phyloP scores from a whole-genome alignment of 37 sponge, comb jelly and placozoan genomes.

The Hormiphora californensis region DNA sequence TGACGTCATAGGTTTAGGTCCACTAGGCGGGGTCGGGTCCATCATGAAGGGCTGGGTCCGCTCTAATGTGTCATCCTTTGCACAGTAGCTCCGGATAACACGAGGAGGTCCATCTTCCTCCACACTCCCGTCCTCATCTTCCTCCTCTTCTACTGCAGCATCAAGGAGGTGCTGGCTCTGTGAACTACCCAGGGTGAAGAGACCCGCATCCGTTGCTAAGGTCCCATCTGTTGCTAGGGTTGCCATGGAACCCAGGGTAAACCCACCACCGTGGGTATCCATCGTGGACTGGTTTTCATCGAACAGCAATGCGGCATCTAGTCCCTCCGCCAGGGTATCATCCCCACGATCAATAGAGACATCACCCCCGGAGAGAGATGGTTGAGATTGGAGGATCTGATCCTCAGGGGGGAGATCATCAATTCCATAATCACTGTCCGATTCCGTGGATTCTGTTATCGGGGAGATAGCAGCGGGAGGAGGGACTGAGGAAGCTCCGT shows the following conservation, averaged over 20 bases:
- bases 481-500: neutral
- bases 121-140: neutral
- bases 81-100: no score
- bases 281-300: slow-evolving; percentile 2
- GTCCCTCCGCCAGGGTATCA: neutral
- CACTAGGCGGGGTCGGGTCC: neutral
- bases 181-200: neutral
- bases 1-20: no score
- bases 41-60: neutral
- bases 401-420: slow-evolving; percentile 33
- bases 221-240: no score
- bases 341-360: slow-evolving; percentile 22
- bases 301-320: neutral
- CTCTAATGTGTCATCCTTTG: no score
- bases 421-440: slow-evolving; percentile 52
- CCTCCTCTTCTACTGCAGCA: neutral
- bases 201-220: no score
- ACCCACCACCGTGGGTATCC: no score
- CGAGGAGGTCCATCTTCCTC: neutral
- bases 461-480: neutral
- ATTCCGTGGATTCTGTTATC: slow-evolving; percentile 1
- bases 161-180: slow-evolving; percentile 38
- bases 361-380: no score
- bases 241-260: slow-evolving; percentile 37
- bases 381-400: no score